Evolutionary conservation across 1,140 invertebrate species (phyloP), one percentile per base, ranked within the genome.

Genomic region (Sitophilus oryzae): DNA sequence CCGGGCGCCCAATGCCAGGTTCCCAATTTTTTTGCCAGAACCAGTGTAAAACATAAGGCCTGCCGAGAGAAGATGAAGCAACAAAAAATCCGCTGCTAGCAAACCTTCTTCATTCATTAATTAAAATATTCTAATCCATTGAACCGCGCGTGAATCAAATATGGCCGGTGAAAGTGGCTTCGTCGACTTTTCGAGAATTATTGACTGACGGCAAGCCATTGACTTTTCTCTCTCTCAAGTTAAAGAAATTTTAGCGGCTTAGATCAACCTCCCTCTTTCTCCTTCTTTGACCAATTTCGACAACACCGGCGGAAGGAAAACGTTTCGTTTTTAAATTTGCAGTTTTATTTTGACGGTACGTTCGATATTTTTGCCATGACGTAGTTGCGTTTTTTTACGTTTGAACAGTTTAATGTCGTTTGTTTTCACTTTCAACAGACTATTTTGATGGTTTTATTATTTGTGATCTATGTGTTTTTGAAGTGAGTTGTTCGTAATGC

Each of bases 111-210:
- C 43, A 11, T 2, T 11, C 18, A 47, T 36, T 36, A 47, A 47
- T 47, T 47, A 36, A 47, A 37, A 47, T 37, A 19, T 30, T 20
- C 35, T 36, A 50, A 19, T 22, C 35, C 20, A 50, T 15, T 41
- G 41, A 40, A 23, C 35, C 21, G 21, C 42, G 42, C 43, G n/a
- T n/a, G 30, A 35, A 52, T 52, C 40, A 34, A 52, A 52, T 36
- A 56, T 42, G 42, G 44, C 47, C 35, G 19, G 56, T 53, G 56
- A 58, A 58, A 58, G 56, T 58, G 40, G 43, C 48, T 52, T 15
- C n/a, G n/a, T 22, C 45, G 41, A 57, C 55, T 52, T 57, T 52
- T 48, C 50, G 56, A 53, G 56, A 58, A 58, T 52, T 41, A 45
- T 30, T 20, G 22, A 30, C 23, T 23, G 30, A 22, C 4, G 20